Evolutionary conservation across 1,140 invertebrate genomes (phyloP), one percentile per base, ranked within the genome.

Genomic region (Lineus longissimus): DNA sequence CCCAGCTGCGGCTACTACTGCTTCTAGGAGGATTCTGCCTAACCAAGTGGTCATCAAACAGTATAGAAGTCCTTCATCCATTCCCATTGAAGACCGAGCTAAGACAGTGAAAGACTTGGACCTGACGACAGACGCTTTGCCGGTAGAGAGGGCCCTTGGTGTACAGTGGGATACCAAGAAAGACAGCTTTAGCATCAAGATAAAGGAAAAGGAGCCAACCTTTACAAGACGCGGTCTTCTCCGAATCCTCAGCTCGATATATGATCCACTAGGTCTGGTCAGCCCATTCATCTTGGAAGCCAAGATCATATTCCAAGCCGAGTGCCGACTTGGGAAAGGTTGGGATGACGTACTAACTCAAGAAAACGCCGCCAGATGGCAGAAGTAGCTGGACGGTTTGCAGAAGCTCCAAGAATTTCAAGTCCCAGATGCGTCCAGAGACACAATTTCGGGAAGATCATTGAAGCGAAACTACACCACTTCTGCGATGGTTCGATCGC

Each of bases 41-140:
- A 11, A 70, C 70, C 31, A 75, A 73, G 40, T 72, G 68, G 31
- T 27, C 66, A 1, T 63, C 64, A n/a, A 73, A 71, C 55, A 43
- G 30, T 13, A 65, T 58, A 27, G 45, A 68, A n/a, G 66, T 74
- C 2, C n/a, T 74, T n/a, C 11, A 55, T 13, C 22, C 13, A 61
- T 74, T 60, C 47, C 67, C 27, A 0, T 29, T 9, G 40, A 45
- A 29, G 62, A 64, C 31, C 36, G 33, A 36, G 56, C 62, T 2
- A 45, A 30, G n/a, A 47, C 30, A 23, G 15, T 64, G n/a, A 36
- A 45, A 29, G 7, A 4, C 22, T 23, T 54, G 6, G 23, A 60
- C 22, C 33, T 61, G n/a, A 17, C 23, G 9, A 58, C 17, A 23
- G 47, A 60, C 15, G 30, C 23, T 2, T 57, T 64, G 9, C 47